Conservation (phyloP, 2,797 vertebrate genomes). For the Denticeps clupeoides region DNA sequence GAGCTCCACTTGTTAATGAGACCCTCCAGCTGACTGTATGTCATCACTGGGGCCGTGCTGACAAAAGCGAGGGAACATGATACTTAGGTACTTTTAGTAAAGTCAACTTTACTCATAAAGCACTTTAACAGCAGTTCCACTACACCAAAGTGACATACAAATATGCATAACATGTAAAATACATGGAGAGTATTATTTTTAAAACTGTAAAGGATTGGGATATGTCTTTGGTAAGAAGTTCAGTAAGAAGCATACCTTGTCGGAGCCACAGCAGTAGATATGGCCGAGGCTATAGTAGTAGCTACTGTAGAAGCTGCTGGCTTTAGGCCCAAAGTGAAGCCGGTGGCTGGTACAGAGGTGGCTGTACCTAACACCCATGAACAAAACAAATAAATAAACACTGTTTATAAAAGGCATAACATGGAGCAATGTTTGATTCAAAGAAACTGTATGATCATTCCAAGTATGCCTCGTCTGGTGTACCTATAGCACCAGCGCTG, state of each 20-base stretch:
- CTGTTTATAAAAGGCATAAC: background rate
- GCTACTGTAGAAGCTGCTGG: constrained; percentile 24
- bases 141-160: too few relatives aligned
- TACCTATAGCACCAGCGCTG: constrained; percentile 19
- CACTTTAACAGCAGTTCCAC: too few relatives aligned
- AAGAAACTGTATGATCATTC: too few relatives aligned
- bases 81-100: background rate
- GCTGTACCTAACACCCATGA: constrained; percentile 26
- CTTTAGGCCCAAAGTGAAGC: constrained; percentile 55
- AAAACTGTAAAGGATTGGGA: too few relatives aligned
- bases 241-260: background rate
- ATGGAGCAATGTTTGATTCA: too few relatives aligned
- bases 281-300: constrained; percentile 12
- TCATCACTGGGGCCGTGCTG: constrained; percentile 68
- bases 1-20: constrained; percentile 98
- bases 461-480: too few relatives aligned
- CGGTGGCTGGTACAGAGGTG: constrained; percentile 22
- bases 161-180: too few relatives aligned
- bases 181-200: too few relatives aligned
- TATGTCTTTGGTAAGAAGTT: background rate
- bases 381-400: background rate
- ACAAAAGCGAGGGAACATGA: background rate
- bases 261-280: constrained; percentile 22
- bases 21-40: constrained; percentile 84
- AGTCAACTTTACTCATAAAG: too few relatives aligned